These are phyloP conservation scores for Arctia plantaginis DNA, from an alignment of 2,888 invertebrate genomes.

Conservation along the genomic window DNA sequence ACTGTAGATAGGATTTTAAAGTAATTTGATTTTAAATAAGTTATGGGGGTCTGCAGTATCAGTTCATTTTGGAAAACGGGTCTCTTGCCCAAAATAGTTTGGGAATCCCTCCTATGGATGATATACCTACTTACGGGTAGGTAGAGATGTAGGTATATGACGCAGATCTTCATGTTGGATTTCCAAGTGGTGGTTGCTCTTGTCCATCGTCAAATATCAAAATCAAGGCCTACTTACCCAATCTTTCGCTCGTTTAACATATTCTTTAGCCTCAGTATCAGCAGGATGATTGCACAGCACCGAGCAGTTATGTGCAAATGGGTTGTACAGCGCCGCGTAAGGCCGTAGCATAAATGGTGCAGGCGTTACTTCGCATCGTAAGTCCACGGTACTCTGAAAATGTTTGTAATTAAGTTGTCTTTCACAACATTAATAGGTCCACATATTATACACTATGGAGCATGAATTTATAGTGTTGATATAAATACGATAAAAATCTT, in stretches of 20 bases:
- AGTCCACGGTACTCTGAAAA: slow-evolving; percentile 71
- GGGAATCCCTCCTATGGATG: no score
- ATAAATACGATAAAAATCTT: no score
- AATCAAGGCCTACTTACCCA: slow-evolving; percentile 82
- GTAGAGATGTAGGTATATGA: not conserved
- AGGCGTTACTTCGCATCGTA: slow-evolving; percentile 88
- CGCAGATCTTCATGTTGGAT: no score
- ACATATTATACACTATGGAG: not conserved
- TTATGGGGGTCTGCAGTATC: no score
- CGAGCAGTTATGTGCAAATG: slow-evolving; percentile 92
- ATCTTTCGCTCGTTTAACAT: slow-evolving; percentile 90
- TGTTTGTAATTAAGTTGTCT: not conserved
- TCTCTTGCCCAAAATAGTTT: no score
- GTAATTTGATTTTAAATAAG: no score
- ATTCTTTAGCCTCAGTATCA: slow-evolving; percentile 90
- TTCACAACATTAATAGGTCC: not conserved
- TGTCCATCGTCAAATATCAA: not conserved
- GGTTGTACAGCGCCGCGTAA: slow-evolving; percentile 93
- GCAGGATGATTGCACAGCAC: slow-evolving; percentile 95
- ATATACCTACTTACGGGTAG: no score
- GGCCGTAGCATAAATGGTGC: slow-evolving; percentile 92
- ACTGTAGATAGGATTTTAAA: no score
- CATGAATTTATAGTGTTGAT: not conserved
- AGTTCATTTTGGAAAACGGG: no score
- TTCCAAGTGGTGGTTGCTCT: not conserved